Base-by-base conservation (phyloP, 2,797 vertebrate species). In the Aselliscus stoliczkanus region DNA sequence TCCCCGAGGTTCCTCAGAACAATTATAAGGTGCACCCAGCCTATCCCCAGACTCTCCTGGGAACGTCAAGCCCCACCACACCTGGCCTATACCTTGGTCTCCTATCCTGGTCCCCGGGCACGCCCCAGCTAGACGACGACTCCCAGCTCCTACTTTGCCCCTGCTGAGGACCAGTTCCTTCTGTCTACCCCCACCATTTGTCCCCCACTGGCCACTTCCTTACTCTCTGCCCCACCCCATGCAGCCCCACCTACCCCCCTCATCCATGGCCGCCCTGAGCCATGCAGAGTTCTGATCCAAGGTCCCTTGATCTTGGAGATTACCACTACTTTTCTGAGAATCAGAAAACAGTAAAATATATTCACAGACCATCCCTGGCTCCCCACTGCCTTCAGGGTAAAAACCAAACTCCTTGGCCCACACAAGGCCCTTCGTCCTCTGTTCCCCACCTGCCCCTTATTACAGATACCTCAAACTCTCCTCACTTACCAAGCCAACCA, bases 1-100 rank as follows among this genome's bases (percentile, higher is more conserved):
- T 56, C 44, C 52, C n/a, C 0, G 0, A 39, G 21, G 39, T 13
- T 27, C 42, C 5, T 0, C 12, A 12, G 50, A 62, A 58, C 52
- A n/a, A 25, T 15, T 31, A 73, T 11, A 47, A 42, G 7, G 1
- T 9, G 34, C 20, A 15, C 42, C 77, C 5, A 21, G 50, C 15
- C 50, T 2, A 34, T 67, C 20, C 21, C 23, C 23, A 72, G 72
- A 56, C 25, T 25, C 37, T 44, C 44, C 54, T 1, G 9, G 87
- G 54, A 67, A 20, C 3, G 1, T 4, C 23, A 23, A 50, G n/a
- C 44, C 67, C 34, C 42, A 13, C 2, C 31, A 44, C 42, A 7
- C 13, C 42, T 27, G 12, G 34, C 42, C 85, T 42, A 29, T 0
- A 29, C 20, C 25, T 14, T 47, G 3, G 13, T 88, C 42, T 73